phyloP scores from a whole-genome alignment of 2,797 vertebrate species.

The Leptoclinus maculatus region DNA sequence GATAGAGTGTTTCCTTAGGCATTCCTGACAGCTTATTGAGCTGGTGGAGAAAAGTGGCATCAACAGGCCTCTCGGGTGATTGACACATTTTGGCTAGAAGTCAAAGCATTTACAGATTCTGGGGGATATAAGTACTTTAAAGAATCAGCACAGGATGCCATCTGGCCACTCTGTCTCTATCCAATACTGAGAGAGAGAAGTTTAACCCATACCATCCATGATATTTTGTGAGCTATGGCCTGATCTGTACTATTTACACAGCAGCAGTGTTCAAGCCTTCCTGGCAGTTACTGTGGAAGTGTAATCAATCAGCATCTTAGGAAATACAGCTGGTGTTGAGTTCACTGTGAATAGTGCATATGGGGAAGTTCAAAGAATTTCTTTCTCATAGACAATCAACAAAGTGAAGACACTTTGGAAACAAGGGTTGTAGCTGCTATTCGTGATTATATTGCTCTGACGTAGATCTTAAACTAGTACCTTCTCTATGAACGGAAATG shows the following conservation, averaged over 20 bases:
- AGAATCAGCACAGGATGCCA: slow-evolving; percentile 36
- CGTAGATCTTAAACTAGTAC: slow-evolving; percentile 4
- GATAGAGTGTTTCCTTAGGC: slow-evolving; percentile 44
- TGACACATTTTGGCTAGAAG: slow-evolving; percentile 51
- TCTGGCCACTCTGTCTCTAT: slow-evolving; percentile 4
- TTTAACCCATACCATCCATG: background rate
- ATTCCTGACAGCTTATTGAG: slow-evolving; percentile 44
- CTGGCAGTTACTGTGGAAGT: background rate
- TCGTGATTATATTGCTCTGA: background rate
- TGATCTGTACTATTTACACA: slow-evolving; percentile 12
- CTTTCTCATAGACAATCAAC: background rate
- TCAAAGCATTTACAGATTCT: slow-evolving; percentile 40
- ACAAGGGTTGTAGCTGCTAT: background rate
- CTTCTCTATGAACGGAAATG: background rate
- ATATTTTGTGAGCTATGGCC: slow-evolving; percentile 16
- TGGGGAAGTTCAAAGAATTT: slow-evolving; percentile 2
- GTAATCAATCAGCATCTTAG: slow-evolving; percentile 19
- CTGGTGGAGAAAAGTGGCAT: slow-evolving; percentile 32
- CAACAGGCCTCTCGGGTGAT: slow-evolving; percentile 42
- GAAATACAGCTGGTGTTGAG: background rate
- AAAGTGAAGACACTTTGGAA: slow-evolving; percentile 3
- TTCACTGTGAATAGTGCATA: background rate
- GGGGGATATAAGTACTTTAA: slow-evolving; percentile 10
- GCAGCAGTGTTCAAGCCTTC: background rate
- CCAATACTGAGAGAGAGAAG: background rate